These are phyloP conservation scores for Caranx melampygus DNA, from an alignment of 2,113 vertebrate species.

Conservation along the genomic window DNA sequence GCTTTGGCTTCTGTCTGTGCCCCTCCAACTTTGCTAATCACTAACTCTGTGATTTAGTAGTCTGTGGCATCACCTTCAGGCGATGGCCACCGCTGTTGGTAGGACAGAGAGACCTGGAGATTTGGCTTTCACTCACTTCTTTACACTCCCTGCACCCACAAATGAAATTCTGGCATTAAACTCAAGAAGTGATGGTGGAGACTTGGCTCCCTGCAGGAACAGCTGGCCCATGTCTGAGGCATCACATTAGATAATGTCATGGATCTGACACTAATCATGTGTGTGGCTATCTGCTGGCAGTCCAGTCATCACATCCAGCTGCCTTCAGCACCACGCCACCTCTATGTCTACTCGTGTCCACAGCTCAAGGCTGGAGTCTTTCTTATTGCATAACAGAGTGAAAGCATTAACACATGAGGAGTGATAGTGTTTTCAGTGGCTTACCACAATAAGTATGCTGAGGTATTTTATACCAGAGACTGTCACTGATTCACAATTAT, in stretches of 20 bases:
- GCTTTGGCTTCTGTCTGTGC: constrained; percentile 45
- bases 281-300: constrained; percentile 45
- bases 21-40: constrained; percentile 36
- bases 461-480: background rate
- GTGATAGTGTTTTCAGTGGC: background rate
- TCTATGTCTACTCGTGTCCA: constrained; percentile 29
- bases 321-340: constrained; percentile 41
- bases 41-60: constrained; percentile 38
- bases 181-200: constrained; percentile 20
- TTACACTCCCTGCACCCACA: constrained; percentile 14
- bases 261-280: constrained; percentile 68
- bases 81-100: background rate
- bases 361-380: constrained; percentile 22
- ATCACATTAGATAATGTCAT: constrained; percentile 58
- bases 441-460: background rate
- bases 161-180: constrained; percentile 46
- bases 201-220: constrained; percentile 47
- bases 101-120: constrained; percentile 22
- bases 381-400: constrained; percentile 18
- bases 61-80: constrained; percentile 20
- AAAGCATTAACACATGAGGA: background rate
- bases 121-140: constrained; percentile 12
- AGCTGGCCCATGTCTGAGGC: constrained; percentile 65
- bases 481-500: background rate
- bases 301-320: constrained; percentile 45